Percentiles rank a stretch among this genome's conserved stretches.
Evolutionary conservation across 2,797 vertebrate genomes (phyloP).

Genomic region (Pelobates cultripes): DNA sequence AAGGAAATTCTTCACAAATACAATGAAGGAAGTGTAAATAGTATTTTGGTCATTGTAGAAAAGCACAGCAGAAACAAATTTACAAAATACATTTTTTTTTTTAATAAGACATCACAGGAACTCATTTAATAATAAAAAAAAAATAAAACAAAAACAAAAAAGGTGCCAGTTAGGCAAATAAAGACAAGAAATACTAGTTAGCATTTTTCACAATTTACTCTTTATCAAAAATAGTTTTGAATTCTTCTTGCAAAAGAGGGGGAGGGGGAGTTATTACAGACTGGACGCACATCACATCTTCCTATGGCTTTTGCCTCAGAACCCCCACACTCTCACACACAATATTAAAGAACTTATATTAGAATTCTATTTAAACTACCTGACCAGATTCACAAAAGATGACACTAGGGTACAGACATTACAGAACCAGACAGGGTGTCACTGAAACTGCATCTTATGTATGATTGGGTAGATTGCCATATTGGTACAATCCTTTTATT

Average conservation of each 20-base stretch:
- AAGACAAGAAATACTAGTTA: slow-evolving; percentile 83
- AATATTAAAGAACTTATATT: slow-evolving; percentile 56
- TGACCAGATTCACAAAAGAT: slow-evolving; percentile 82
- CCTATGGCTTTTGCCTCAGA: slow-evolving; percentile 89
- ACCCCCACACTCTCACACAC: slow-evolving; percentile 62
- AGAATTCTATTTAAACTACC: slow-evolving; percentile 71
- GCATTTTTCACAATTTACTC: slow-evolving; percentile 86
- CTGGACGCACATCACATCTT: slow-evolving; percentile 82
- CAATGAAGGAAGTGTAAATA: not conserved
- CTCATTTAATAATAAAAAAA: slow-evolving; percentile 58
- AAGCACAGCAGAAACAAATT: slow-evolving; percentile 75
- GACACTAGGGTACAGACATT: slow-evolving; percentile 76
- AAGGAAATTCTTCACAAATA: not conserved
- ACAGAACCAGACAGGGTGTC: slow-evolving; percentile 78
- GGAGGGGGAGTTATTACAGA: slow-evolving; percentile 70
- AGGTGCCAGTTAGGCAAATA: slow-evolving; percentile 78
- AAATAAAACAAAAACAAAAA: slow-evolving; percentile 67
- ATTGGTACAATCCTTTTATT: slow-evolving; percentile 63
- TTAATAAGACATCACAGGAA: slow-evolving; percentile 79
- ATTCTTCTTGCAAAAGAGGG: slow-evolving; percentile 83
- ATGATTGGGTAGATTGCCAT: slow-evolving; percentile 74
- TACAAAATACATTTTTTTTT: slow-evolving; percentile 75
- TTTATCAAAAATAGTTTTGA: slow-evolving; percentile 96
- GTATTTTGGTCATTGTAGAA: slow-evolving; percentile 77
- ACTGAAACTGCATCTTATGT: slow-evolving; percentile 68